Evolutionary conservation across 2,113 vertebrate species (phyloP), one percentile per base, ranked within the genome.

Genomic region (Todiramphus chloris): DNA sequence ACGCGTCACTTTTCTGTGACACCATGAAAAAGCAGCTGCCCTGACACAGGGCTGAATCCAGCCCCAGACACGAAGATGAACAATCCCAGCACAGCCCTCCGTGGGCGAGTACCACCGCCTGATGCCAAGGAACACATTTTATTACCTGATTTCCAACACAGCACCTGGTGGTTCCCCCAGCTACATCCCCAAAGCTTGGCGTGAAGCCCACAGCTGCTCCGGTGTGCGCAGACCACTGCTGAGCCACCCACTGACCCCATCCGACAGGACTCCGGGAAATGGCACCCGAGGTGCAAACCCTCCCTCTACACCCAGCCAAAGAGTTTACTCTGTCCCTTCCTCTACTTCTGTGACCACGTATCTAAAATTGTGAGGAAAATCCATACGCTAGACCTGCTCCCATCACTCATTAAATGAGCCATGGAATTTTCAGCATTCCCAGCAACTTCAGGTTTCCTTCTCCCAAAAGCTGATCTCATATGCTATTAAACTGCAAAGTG

Each of bases 321-420:
- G 31, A 66, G 50, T 53, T 91, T 37, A 6, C 48, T 13, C 58
- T 44, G 37, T 3, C 66, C 56, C 41, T 62, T 21, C 18, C 82
- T 68, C 76, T 55, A 33, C 19, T 55, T 44, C 75, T 59, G 69
- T 2, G 16, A 79, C 56, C 3, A 1, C 0, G 2, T 3, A n/a
- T 64, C 33, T 91, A 73, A 82, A 87, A 73, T 5, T 2, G 1
- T 5, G 21, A 85, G 64, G 70, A 43, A 83, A 63, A 73, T 27
- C 51, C 44, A 41, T 4, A 33, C 3, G 0, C 16, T 5, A 39
- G 62, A 60, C 33, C 51, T 41, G 39, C 16, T 72, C 33, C 33
- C 0, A 0, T 7, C 0, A 0, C 37, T 41, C 5, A 1, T 83
- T 48, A 60, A 59, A 39, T 16, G 21, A 85, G n/a, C 13, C 0